A percentile compares a stretch with the other conserved stretches of the same genome.
These are phyloP conservation scores for Aphelenchoides avenae DNA, from an alignment of 1,140 invertebrate species.

Conservation along the genomic window DNA sequence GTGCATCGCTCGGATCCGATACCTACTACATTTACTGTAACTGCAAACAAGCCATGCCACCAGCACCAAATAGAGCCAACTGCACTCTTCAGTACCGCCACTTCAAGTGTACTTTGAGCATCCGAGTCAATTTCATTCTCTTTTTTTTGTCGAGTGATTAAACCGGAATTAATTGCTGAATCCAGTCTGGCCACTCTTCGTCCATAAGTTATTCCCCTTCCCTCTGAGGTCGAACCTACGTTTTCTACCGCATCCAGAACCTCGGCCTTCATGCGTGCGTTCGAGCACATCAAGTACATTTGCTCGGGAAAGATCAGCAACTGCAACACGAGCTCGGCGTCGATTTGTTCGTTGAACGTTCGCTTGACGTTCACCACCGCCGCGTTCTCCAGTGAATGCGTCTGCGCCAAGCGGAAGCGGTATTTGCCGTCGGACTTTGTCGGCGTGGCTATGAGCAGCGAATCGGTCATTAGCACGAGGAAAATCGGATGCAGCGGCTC, in stretches of 20 bases:
- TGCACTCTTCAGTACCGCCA: no score
- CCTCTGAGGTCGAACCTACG: no score
- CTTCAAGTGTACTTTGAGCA: no score
- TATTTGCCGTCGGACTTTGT: constrained; percentile 17
- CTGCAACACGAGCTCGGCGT: constrained; percentile 46
- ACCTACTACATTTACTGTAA: no score
- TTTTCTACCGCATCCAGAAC: constrained; percentile 88
- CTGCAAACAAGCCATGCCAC: no score
- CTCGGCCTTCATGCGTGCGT: constrained; percentile 70
- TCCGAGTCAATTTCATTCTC: no score
- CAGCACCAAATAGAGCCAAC: no score
- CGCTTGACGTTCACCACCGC: constrained; percentile 92
- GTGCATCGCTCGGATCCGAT: no score
- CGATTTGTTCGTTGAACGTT: constrained; percentile 14
- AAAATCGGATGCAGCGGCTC: constrained; percentile 46
- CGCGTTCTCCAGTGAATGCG: constrained; percentile 83
- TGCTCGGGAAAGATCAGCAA: constrained; percentile 49
- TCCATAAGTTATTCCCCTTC: no score
- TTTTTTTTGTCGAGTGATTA: no score
- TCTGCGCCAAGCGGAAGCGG: constrained; percentile 79
- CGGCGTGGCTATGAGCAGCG: constrained; percentile 42
- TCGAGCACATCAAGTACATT: constrained; percentile 50
- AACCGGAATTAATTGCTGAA: no score
- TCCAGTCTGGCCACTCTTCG: no score
- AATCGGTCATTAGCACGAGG: constrained; percentile 50